A percentile compares a stretch with the other conserved stretches of the same genome.
These are phyloP conservation scores for Progne subis DNA, from an alignment of 2,113 vertebrate species.

Conservation along the genomic window DNA sequence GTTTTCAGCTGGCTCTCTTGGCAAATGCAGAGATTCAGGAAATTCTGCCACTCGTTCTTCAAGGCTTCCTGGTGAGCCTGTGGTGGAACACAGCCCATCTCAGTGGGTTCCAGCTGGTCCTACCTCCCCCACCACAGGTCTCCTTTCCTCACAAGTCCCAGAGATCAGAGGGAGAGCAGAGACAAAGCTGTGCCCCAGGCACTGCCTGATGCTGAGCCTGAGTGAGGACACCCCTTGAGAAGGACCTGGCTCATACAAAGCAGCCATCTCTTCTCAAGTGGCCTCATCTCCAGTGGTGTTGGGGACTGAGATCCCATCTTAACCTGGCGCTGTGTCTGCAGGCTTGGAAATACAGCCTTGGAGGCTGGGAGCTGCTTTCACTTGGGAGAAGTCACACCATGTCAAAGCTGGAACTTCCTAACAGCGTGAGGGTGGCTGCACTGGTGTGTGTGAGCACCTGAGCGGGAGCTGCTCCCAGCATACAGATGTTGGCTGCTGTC, in stretches of 20 bases:
- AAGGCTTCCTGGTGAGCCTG: constrained; percentile 88
- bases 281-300: neutral
- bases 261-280: neutral
- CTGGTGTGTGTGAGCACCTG: neutral
- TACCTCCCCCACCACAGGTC: neutral
- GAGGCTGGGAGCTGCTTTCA: neutral
- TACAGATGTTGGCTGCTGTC: neutral
- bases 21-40: constrained; percentile 96
- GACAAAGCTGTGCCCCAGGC: neutral
- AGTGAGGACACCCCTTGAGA: neutral
- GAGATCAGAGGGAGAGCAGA: neutral
- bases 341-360: neutral
- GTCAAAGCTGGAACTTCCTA: neutral
- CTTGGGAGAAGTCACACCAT: neutral
- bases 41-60: constrained; percentile 93
- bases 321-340: neutral
- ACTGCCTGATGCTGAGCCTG: neutral
- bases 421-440: neutral
- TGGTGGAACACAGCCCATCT: neutral
- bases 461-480: neutral
- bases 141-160: neutral
- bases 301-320: neutral
- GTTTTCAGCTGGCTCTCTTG: constrained; percentile 91
- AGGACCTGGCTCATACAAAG: neutral
- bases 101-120: neutral